Conservation (phyloP, 2,797 vertebrate species). For the Meda fulgida region DNA sequence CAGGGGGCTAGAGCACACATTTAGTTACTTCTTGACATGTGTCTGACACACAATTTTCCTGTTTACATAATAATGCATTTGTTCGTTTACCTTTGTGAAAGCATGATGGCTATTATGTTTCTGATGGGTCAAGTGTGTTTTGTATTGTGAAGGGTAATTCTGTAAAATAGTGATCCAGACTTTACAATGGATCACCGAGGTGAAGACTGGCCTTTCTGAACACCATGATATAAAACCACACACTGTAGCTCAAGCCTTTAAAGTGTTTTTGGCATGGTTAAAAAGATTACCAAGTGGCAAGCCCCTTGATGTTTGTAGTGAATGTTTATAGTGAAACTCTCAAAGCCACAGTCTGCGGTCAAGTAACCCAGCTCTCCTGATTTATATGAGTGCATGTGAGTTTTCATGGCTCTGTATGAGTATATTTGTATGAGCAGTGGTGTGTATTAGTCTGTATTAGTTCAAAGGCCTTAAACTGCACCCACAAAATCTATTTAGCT, state of each 20-base stretch:
- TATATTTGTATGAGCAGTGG: not conserved
- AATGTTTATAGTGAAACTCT: constrained; percentile 69
- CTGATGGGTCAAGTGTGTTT: not conserved
- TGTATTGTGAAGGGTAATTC: not conserved
- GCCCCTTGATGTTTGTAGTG: constrained; percentile 15
- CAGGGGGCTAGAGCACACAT: too few species aligned
- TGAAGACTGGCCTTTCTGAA: not conserved
- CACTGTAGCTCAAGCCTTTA: not conserved
- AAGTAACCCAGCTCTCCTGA: constrained; percentile 45
- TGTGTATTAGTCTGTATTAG: not conserved
- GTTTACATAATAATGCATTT: not conserved
- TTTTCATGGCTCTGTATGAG: constrained; percentile 9
- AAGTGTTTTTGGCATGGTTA: constrained; percentile 9
- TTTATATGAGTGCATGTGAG: not conserved
- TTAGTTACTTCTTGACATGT: not conserved
- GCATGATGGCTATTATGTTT: not conserved
- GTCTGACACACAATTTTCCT: not conserved
- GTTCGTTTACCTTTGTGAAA: not conserved
- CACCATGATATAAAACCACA: not conserved
- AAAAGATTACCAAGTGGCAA: constrained; percentile 31
- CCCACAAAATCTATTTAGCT: not conserved
- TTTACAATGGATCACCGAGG: not conserved
- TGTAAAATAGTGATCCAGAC: not conserved
- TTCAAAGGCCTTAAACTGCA: not conserved
- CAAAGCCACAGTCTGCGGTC: constrained; percentile 64